Evolutionary conservation across 1,140 invertebrate genomes (phyloP).

Genomic region (Mizuhopecten yessoensis): DNA sequence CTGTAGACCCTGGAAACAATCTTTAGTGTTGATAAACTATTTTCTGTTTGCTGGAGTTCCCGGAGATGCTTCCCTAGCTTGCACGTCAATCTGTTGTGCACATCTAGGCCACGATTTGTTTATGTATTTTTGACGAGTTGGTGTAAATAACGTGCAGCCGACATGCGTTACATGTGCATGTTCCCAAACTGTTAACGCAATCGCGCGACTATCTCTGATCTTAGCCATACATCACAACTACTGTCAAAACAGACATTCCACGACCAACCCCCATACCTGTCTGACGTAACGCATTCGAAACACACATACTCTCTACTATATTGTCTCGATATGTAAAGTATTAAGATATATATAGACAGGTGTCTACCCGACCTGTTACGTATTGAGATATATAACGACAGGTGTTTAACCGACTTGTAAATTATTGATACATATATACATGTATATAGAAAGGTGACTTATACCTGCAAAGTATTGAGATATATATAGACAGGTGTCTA

Average conservation of each 20-base stretch:
- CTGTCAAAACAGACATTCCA: not conserved
- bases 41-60: no score
- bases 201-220: not conserved
- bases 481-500: no score
- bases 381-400: not conserved
- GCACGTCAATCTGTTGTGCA: no score
- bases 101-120: not conserved
- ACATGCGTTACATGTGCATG: not conserved
- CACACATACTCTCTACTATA: not conserved
- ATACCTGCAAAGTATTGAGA: no score
- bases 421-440: no score
- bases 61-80: no score
- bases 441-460: no score
- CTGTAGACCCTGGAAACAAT: no score
- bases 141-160: not conserved
- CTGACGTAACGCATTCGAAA: not conserved
- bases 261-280: not conserved
- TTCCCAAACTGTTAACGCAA: not conserved
- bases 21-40: no score
- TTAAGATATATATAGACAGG: no score
- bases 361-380: not conserved
- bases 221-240: not conserved
- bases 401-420: no score
- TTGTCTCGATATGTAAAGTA: no score
- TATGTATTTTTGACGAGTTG: not conserved